Conservation (phyloP, 2,797 vertebrate species). For the Brachyrhaphis roseni region DNA sequence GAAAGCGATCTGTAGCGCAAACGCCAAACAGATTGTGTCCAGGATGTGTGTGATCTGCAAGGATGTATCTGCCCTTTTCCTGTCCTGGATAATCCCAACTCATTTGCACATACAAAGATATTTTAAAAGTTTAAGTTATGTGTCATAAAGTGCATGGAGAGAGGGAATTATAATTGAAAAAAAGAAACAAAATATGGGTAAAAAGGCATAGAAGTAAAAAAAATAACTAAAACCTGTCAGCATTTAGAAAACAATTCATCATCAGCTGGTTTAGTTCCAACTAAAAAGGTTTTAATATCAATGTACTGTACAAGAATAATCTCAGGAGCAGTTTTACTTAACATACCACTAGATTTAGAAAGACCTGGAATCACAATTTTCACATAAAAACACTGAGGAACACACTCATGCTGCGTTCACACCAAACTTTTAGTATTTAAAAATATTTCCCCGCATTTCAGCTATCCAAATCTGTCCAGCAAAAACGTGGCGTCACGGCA, state of each 20-base stretch:
- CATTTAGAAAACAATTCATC: not conserved
- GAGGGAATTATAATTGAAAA: not conserved
- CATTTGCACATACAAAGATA: not conserved
- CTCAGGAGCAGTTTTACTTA: not conserved
- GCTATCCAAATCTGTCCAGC: no score
- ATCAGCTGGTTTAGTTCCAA: not conserved
- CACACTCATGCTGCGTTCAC: not conserved
- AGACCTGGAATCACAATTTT: not conserved
- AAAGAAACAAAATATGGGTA: not conserved
- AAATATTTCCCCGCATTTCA: no score
- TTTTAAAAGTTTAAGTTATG: not conserved
- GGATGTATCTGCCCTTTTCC: no score
- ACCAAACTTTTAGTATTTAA: no score
- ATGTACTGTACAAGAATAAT: not conserved
- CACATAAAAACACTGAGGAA: not conserved
- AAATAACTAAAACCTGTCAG: not conserved
- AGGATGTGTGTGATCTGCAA: not conserved
- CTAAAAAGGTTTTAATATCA: not conserved
- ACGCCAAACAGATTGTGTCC: not conserved
- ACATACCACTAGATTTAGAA: not conserved
- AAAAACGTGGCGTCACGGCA: no score
- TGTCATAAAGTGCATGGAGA: not conserved
- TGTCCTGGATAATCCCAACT: not conserved
- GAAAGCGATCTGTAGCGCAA: not conserved
- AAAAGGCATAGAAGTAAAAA: not conserved